Evolutionary conservation across 2,888 invertebrate species (phyloP).

Genomic region (Cataglyphis altisquamis): DNA sequence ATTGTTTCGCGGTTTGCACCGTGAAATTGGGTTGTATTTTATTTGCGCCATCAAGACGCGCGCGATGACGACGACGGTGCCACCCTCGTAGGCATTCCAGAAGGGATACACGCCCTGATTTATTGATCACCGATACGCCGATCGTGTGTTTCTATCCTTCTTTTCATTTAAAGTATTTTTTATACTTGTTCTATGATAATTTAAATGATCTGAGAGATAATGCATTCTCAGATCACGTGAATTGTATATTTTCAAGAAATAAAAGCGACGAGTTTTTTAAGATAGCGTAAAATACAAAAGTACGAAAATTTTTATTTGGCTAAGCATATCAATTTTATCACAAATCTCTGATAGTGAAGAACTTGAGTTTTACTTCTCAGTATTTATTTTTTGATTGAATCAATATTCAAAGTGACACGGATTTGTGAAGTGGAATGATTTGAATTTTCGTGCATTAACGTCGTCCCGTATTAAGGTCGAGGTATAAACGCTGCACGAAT

Average conservation of each 20-base stretch:
- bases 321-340: not conserved
- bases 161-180: constrained; percentile 5
- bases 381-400: not conserved
- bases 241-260: not conserved
- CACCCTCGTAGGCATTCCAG: constrained; percentile 40
- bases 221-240: not conserved
- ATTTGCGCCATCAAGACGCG: constrained; percentile 68
- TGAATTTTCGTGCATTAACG: not conserved
- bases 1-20: constrained; percentile 84
- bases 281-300: not conserved
- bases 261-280: not conserved
- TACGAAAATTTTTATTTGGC: not conserved
- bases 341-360: not conserved
- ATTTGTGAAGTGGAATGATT: not conserved
- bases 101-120: constrained; percentile 71
- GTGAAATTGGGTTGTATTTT: constrained; percentile 82
- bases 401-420: not conserved
- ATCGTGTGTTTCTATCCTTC: constrained; percentile 50
- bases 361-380: not conserved
- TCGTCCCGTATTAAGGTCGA: not conserved
- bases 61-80: constrained; percentile 52
- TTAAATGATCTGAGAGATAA: constrained; percentile 1
- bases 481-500: not conserved
- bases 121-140: constrained; percentile 69
- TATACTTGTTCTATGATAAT: not conserved